Base-by-base conservation (phyloP, 2,888 invertebrate genomes). In the Harpagoxenus sublaevis region DNA sequence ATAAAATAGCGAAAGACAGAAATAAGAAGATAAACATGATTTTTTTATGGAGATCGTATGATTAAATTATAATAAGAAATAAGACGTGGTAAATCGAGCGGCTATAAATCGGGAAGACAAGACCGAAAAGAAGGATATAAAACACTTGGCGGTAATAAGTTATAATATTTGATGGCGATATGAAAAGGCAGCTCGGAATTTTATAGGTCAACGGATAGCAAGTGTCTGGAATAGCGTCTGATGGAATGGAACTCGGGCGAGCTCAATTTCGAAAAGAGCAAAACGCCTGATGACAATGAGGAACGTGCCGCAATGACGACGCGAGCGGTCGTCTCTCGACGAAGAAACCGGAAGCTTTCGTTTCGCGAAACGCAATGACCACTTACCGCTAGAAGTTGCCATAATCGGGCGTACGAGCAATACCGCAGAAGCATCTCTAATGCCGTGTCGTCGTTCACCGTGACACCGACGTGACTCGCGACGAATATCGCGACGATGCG, bases 401-500 rank as follows among this genome's bases (percentile, higher is more conserved):
- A 81, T 81, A 60, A 74, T 88, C 84, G 15, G 48, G 53, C 8
- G 23, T 8, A 70, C 8, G 55, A 65, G 75, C 84, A 86, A 73
- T 84, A 45, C 23, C 53, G 70, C 57, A 23, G 15, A 35, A 18
- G 12, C n/a, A 62, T 39, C 55, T 2, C 31, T 28, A 23, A 53
- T 48, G 48, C 60, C 77, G 81, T 9, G 63, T 28, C 28, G n/a
- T 12, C 48, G 57, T 83, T 66, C 87, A 79, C 78, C 9, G 45
- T 62, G 66, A 35, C 71, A 55, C 28, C 53, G 42, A 53, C 42
- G 63, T 73, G 75, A 73, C 75, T 84, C 77, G 48, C 83, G 65
- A 71, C 77, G 77, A 83, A 85, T 85, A 84, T 86, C 48, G 65
- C 84, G 83, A 87, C 66, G 18, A 51, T 15, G 65, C 66, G 18